These are phyloP conservation scores for Stegodyphus mimosarum DNA, from an alignment of 1,140 invertebrate species.

Conservation along the genomic window DNA sequence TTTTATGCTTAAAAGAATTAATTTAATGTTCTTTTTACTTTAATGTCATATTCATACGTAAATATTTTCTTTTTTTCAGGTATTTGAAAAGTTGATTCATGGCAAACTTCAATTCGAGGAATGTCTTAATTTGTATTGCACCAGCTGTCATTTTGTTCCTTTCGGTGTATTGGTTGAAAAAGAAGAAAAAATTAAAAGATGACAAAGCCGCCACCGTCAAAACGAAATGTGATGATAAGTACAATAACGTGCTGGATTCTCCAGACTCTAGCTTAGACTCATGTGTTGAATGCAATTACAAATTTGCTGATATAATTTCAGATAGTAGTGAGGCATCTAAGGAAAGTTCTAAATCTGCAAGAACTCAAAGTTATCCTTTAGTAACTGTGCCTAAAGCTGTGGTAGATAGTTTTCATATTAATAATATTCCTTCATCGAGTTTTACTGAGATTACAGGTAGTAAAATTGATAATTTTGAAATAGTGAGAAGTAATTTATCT, in stretches of 20 bases:
- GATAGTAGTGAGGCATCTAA: constrained; percentile 41
- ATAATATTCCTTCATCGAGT: too few relatives aligned
- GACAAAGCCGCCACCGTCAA: background rate
- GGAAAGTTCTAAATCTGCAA: constrained; percentile 5
- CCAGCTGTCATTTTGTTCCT: constrained; percentile 32
- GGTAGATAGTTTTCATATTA: too few relatives aligned
- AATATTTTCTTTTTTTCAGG: background rate
- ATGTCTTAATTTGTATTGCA: constrained; percentile 16
- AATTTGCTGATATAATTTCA: constrained; percentile 34
- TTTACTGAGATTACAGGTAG: too few relatives aligned
- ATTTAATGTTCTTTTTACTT: background rate
- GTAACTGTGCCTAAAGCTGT: background rate
- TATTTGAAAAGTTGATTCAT: background rate
- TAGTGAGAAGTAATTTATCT: too few relatives aligned
- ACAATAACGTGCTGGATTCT: background rate
- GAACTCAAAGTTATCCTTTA: background rate
- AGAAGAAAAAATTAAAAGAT: constrained; percentile 41
- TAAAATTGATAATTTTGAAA: too few relatives aligned
- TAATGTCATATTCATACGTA: background rate
- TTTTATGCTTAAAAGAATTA: too few relatives aligned
- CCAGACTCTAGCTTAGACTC: background rate
- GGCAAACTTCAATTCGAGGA: constrained; percentile 15
- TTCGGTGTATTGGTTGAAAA: constrained; percentile 39
- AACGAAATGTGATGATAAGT: background rate
- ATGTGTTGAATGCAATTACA: background rate